Evolutionary conservation across 2,113 vertebrate species (phyloP).

Genomic region (Catharus bicknelli): DNA sequence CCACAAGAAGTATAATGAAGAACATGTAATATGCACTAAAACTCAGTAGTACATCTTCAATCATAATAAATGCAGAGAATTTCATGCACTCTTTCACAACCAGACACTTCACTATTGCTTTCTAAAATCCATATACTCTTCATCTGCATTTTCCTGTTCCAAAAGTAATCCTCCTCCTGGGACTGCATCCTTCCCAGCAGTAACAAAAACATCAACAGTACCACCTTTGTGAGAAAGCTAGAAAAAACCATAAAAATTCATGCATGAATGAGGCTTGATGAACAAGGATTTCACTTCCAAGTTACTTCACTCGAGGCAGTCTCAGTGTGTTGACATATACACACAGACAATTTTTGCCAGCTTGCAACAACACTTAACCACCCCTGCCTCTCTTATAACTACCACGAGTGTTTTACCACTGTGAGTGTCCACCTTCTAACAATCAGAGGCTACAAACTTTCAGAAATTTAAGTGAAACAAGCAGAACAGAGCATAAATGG

Average conservation of each 20-base stretch:
- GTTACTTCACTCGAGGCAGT: neutral
- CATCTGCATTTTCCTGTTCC: neutral
- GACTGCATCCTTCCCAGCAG: neutral
- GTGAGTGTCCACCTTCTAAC: neutral
- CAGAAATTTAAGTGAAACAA: neutral
- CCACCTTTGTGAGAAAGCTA: neutral
- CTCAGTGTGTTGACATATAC: neutral
- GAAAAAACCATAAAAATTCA: neutral
- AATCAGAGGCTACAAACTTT: neutral
- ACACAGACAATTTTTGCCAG: neutral
- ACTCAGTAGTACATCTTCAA: neutral
- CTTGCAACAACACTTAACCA: neutral
- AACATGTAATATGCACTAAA: neutral
- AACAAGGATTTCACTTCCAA: constrained; percentile 11
- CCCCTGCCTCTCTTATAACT: neutral
- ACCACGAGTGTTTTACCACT: neutral
- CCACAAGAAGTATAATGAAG: neutral
- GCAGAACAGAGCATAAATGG: neutral
- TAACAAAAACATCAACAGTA: constrained; percentile 1
- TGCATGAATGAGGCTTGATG: neutral
- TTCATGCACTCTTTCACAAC: neutral
- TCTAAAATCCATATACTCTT: neutral
- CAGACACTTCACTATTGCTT: neutral
- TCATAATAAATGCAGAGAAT: neutral
- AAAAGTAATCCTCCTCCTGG: neutral